Percentiles rank a stretch among this genome's conserved stretches.
phyloP scores from a whole-genome alignment of 2,888 invertebrate genomes.

The Campopleginae sp. region DNA sequence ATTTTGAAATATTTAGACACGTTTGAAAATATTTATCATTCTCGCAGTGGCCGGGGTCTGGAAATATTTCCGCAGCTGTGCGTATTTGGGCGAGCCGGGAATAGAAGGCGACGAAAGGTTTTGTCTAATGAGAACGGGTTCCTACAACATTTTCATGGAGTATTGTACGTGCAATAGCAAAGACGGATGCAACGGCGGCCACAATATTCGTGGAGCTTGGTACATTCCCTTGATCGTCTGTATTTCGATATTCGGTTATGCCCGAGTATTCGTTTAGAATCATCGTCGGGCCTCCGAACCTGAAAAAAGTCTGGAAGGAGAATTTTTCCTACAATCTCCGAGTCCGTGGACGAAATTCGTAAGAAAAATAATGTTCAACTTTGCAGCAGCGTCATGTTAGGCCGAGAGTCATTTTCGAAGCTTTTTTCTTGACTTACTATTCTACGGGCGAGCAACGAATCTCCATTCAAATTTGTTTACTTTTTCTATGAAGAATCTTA shows the following conservation, averaged over 20 bases:
- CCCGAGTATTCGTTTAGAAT: constrained; percentile 32
- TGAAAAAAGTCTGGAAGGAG: background rate
- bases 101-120: constrained; percentile 95
- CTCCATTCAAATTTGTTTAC: background rate
- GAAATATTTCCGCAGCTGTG: constrained; percentile 95
- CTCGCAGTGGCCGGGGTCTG: constrained; percentile 93
- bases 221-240: constrained; percentile 63
- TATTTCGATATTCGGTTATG: constrained; percentile 67
- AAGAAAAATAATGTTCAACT: background rate
- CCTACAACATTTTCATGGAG: constrained; percentile 97
- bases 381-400: background rate
- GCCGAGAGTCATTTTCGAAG: background rate
- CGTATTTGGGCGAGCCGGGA: constrained; percentile 95
- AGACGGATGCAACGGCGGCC: constrained; percentile 93
- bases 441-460: background rate
- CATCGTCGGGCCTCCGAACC: background rate
- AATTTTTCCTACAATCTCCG: background rate
- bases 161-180: constrained; percentile 97
- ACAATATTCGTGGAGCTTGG: constrained; percentile 72
- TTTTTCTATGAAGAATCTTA: background rate
- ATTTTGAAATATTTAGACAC: background rate
- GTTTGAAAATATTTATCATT: background rate
- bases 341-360: background rate
- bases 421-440: background rate
- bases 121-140: constrained; percentile 95